Percentiles rank a stretch among this genome's conserved stretches.
Conservation (phyloP, 2,888 invertebrate species). For the Dryobota labecula region DNA sequence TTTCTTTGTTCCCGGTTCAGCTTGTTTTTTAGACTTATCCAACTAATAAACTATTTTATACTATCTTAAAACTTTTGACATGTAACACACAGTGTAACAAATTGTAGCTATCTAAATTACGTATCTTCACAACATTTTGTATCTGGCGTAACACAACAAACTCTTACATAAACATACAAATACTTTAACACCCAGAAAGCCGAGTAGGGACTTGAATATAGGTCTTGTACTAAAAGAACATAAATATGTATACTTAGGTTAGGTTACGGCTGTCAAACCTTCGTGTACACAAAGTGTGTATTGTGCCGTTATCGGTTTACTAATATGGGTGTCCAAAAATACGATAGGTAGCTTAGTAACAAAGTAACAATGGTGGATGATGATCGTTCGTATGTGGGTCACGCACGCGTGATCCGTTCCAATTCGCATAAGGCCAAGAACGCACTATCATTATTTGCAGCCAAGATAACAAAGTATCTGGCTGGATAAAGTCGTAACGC, state of each 20-base stretch:
- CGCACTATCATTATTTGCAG: constrained; percentile 50
- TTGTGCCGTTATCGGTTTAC: constrained; percentile 55
- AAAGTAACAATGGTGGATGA: constrained; percentile 44
- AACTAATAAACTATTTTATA: not conserved
- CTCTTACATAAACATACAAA: constrained; percentile 4
- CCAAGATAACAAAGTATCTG: constrained; percentile 44
- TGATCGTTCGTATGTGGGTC: constrained; percentile 57
- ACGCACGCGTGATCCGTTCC: constrained; percentile 60
- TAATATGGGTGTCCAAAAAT: constrained; percentile 59
- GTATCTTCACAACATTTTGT: constrained; percentile 9
- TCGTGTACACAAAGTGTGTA: constrained; percentile 40
- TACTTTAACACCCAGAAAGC: constrained; percentile 15
- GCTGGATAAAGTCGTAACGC: constrained; percentile 33
- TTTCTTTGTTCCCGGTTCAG: not conserved
- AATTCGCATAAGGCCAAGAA: constrained; percentile 58
- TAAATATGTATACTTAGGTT: constrained; percentile 24
- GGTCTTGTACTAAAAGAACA: constrained; percentile 13
- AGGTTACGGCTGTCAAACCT: constrained; percentile 19
- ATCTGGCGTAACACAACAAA: not conserved
- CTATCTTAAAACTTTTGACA: constrained; percentile 1
- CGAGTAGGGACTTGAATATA: constrained; percentile 12
- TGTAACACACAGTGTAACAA: constrained; percentile 26
- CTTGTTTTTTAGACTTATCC: constrained; percentile 2
- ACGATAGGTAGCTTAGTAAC: constrained; percentile 39
- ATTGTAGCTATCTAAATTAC: constrained; percentile 21